Evolutionary conservation across 2,797 vertebrate genomes (phyloP).

Genomic region (Ctenochaetus hawaiiensis): DNA sequence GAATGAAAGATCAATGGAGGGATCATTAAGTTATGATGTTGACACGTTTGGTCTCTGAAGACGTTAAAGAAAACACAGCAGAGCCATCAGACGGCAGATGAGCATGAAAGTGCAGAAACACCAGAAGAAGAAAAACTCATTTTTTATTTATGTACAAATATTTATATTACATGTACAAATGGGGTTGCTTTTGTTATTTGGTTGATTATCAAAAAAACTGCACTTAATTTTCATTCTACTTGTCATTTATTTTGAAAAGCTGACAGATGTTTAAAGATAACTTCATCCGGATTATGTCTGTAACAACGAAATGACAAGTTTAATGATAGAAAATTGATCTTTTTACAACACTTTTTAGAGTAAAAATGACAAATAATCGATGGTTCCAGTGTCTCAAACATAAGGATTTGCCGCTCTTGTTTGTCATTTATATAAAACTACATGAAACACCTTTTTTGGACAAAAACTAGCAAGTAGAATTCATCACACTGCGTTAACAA

Average conservation of each 20-base stretch:
- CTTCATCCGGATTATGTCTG: neutral
- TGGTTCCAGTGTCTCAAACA: neutral
- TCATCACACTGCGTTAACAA: no score
- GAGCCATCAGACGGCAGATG: neutral
- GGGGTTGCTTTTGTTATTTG: no score
- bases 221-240: neutral
- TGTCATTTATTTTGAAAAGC: neutral
- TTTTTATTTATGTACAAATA: neutral
- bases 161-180: no score
- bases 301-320: no score
- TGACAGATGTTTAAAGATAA: neutral
- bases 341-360: no score
- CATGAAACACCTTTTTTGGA: no score
- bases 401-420: no score
- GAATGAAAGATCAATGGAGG: constrained; percentile 32
- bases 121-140: neutral
- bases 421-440: no score
- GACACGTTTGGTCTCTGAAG: neutral
- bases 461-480: no score
- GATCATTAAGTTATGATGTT: neutral
- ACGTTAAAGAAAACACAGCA: neutral
- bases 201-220: no score
- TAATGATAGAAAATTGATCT: no score
- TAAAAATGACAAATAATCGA: neutral
- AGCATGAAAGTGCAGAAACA: neutral